Conservation (phyloP, 2,113 vertebrate genomes). For the Macroglossus sobrinus region DNA sequence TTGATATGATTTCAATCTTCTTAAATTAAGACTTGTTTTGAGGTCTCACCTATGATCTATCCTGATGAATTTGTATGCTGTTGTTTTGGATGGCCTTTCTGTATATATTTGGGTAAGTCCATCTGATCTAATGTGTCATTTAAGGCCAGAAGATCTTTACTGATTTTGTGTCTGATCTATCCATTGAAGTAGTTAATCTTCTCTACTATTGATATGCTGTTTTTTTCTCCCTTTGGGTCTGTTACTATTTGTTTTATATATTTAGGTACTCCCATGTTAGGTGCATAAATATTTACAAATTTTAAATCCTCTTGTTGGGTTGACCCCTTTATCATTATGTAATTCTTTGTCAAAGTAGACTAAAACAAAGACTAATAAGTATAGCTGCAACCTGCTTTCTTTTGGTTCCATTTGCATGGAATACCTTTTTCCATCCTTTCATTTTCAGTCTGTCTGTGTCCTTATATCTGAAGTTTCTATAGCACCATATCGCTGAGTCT, state of each 20-base stretch:
- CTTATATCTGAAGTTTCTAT: neutral
- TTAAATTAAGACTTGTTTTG: neutral
- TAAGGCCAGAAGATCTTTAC: neutral
- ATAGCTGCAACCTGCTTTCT: neutral
- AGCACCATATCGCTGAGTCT: neutral
- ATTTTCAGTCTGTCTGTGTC: neutral
- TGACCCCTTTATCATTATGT: neutral
- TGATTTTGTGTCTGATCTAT: neutral
- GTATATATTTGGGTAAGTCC: neutral
- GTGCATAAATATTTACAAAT: neutral
- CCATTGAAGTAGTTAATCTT: neutral
- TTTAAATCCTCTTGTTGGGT: neutral
- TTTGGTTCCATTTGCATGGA: neutral
- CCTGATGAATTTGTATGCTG: neutral
- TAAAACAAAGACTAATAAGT: no score
- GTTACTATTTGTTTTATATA: neutral
- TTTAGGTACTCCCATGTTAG: neutral
- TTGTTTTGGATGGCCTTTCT: neutral
- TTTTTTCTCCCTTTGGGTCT: neutral
- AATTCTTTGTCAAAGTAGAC: neutral
- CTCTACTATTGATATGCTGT: neutral
- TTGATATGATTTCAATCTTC: no score
- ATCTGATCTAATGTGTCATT: neutral
- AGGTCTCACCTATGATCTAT: neutral
- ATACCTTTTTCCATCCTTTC: neutral